phyloP scores from a whole-genome alignment of 92 coral and sea anemone species.

The Parazoanthus atlanticus region DNA sequence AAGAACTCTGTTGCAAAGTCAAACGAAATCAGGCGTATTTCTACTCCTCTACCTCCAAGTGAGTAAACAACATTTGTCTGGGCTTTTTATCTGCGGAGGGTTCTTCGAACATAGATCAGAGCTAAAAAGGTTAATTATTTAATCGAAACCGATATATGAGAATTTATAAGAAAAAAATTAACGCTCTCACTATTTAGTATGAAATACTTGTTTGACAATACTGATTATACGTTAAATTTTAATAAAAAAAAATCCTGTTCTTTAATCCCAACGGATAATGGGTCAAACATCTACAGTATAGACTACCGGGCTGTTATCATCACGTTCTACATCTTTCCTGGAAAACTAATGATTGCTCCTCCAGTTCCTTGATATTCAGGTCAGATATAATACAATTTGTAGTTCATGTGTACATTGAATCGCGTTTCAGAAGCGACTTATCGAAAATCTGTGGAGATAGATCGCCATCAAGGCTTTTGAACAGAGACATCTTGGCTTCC shows the following conservation, averaged over 20 bases:
- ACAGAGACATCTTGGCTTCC: no score
- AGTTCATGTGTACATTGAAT: not conserved
- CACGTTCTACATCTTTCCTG: not conserved
- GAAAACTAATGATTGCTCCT: not conserved
- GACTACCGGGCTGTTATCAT: no score
- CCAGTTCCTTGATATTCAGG: not conserved
- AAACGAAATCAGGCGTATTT: not conserved
- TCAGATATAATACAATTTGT: no score
- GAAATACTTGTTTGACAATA: not conserved
- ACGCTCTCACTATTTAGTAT: not conserved
- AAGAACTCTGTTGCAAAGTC: slow-evolving; percentile 1
- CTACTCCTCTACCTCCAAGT: slow-evolving; percentile 33
- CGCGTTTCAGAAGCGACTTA: not conserved
- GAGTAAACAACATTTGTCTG: not conserved
- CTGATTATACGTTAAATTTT: no score
- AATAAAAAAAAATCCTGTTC: no score
- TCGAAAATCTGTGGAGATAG: not conserved
- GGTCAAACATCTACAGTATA: no score
- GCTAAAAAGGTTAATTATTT: not conserved
- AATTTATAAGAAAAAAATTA: not conserved
- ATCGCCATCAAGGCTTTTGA: no score
- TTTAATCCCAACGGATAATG: no score
- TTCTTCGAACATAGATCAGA: not conserved
- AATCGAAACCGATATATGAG: not conserved
- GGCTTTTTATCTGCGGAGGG: not conserved